Percentiles rank a stretch among this genome's conserved stretches.
These are phyloP conservation scores for Epsilonema sp. DNA, from an alignment of 2,888 invertebrate genomes.

Conservation along the genomic window DNA sequence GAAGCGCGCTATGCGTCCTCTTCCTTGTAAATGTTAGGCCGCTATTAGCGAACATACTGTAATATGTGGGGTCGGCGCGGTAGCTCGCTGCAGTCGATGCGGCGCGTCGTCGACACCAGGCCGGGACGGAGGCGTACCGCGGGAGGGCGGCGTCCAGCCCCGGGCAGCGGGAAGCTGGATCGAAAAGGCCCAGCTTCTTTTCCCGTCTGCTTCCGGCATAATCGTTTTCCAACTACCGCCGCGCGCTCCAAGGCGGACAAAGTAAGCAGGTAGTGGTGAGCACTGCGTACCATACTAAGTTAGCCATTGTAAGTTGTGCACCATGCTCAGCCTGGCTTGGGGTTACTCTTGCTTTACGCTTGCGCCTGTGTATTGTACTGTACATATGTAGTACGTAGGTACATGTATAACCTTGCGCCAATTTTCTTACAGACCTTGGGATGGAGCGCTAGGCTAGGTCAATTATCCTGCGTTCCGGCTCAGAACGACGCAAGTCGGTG, in stretches of 20 bases:
- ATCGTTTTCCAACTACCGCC: neutral
- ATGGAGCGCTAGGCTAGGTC: too few species aligned
- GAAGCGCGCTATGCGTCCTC: too few species aligned
- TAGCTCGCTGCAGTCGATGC: neutral
- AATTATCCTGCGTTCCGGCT: too few species aligned
- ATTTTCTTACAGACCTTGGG: too few species aligned
- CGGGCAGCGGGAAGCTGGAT: neutral
- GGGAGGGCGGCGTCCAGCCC: too few species aligned
- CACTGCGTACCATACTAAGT: neutral
- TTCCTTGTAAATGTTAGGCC: too few species aligned
- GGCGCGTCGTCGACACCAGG: neutral
- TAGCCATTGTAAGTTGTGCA: neutral
- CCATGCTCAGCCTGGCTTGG: neutral
- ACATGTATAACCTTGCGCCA: too few species aligned
- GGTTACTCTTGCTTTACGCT: too few species aligned
- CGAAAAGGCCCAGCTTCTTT: slow-evolving; percentile 1
- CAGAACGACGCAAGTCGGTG: neutral
- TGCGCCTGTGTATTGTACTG: too few species aligned
- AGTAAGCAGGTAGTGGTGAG: neutral
- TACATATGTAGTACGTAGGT: too few species aligned
- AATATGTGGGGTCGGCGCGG: too few species aligned
- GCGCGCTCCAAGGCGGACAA: neutral
- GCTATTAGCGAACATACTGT: too few species aligned
- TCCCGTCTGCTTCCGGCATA: neutral
- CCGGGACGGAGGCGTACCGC: neutral